These are phyloP conservation scores for Octopus sinensis DNA, from an alignment of 1,140 invertebrate species.

Conservation along the genomic window DNA sequence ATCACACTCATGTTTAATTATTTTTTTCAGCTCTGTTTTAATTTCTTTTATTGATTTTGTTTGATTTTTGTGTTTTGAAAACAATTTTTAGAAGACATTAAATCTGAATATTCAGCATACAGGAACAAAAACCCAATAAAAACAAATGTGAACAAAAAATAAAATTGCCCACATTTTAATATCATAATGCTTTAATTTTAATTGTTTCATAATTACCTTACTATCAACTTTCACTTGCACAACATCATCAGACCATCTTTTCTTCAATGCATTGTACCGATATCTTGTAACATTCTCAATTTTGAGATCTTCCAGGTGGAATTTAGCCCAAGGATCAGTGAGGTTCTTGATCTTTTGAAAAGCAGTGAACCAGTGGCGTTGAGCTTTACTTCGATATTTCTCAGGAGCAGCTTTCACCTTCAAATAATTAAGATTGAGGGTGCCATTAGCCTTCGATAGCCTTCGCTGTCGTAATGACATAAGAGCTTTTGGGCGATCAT, in stretches of 20 bases:
- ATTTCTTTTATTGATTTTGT: too few relatives aligned
- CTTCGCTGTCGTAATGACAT: constrained; percentile 43
- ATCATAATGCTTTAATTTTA: neutral
- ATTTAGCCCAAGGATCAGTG: constrained; percentile 49
- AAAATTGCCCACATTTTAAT: neutral
- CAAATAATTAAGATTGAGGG: constrained; percentile 10
- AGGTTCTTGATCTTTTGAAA: constrained; percentile 33
- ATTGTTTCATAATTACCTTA: constrained; percentile 34
- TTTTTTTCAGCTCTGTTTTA: too few relatives aligned
- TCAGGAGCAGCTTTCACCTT: neutral
- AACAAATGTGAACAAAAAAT: neutral
- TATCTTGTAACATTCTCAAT: constrained; percentile 43
- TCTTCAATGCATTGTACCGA: constrained; percentile 49
- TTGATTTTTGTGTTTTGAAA: neutral
- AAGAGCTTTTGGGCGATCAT: constrained; percentile 28
- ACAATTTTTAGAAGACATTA: too few relatives aligned
- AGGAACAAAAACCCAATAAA: neutral
- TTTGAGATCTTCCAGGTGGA: constrained; percentile 43
- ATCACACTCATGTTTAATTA: too few relatives aligned
- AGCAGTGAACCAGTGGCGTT: constrained; percentile 37
- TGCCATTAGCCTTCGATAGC: constrained; percentile 30
- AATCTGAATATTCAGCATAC: too few relatives aligned
- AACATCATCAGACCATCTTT: constrained; percentile 46
- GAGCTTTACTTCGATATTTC: constrained; percentile 21
- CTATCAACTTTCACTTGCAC: constrained; percentile 50